These are phyloP conservation scores for Aldabrachelys gigantea DNA, from an alignment of 2,113 vertebrate species.

Conservation along the genomic window DNA sequence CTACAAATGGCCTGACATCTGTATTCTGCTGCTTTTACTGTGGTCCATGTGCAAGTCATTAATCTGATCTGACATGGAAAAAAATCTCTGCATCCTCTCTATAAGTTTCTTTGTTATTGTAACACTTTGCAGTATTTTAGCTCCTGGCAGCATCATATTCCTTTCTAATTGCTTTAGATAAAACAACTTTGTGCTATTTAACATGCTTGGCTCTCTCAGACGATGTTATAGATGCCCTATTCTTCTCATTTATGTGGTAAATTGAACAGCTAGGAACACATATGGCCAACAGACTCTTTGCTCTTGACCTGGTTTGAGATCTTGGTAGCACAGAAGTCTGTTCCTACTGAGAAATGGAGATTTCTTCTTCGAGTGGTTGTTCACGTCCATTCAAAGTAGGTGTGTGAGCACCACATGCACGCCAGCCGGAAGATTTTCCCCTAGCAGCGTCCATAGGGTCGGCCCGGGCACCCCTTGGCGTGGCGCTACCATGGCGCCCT, in stretches of 20 bases:
- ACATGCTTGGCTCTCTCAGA: neutral
- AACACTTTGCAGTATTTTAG: conserved; percentile 16
- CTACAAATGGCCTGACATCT: conserved; percentile 63
- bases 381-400: too few species aligned
- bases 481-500: too few species aligned
- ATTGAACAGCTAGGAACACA: neutral
- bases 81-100: conserved; percentile 40
- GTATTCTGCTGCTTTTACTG: conserved; percentile 60
- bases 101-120: conserved; percentile 37
- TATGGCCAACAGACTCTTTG: neutral
- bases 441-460: too few species aligned
- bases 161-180: neutral
- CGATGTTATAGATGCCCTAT: accelerated
- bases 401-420: too few species aligned
- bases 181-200: conserved; percentile 1
- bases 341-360: neutral
- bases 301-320: neutral
- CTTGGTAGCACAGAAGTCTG: neutral
- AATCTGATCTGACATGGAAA: conserved; percentile 37
- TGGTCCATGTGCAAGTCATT: conserved; percentile 27
- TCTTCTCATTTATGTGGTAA: neutral
- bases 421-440: too few species aligned
- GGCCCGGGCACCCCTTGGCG: too few species aligned
- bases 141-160: neutral
- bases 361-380: neutral